Conservation (phyloP, 2,113 vertebrate genomes). For the Megaceryle maxima region DNA sequence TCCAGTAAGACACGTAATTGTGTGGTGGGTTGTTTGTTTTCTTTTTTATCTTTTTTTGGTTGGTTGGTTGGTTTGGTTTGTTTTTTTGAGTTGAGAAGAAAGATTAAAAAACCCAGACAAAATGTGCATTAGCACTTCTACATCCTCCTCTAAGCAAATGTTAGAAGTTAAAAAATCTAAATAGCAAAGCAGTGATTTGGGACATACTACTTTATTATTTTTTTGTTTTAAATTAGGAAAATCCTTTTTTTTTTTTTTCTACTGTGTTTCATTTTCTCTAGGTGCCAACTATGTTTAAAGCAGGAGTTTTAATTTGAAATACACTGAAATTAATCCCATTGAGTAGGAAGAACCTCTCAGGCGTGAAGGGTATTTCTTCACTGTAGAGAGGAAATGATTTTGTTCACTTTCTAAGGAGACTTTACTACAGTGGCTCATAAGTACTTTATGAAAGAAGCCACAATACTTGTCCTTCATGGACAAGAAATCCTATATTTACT, state of each 20-base stretch:
- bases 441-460: background rate
- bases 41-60: background rate
- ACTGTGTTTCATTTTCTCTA: background rate
- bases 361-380: background rate
- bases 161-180: background rate
- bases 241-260: background rate
- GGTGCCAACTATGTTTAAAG: conserved; percentile 17
- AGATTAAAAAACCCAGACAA: background rate
- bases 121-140: background rate
- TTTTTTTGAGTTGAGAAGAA: background rate
- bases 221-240: background rate
- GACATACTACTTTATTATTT: background rate
- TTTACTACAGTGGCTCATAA: background rate
- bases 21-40: too few relatives aligned
- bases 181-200: background rate
- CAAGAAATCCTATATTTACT: background rate
- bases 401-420: background rate
- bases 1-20: background rate
- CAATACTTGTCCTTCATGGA: background rate
- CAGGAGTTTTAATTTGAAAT: conserved; percentile 36
- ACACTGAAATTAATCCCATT: conserved; percentile 38
- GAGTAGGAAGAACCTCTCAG: background rate
- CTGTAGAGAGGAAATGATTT: background rate
- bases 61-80: background rate
- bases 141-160: background rate